Conservation (phyloP, 2,797 vertebrate genomes). For the Propithecus deckenii region DNA sequence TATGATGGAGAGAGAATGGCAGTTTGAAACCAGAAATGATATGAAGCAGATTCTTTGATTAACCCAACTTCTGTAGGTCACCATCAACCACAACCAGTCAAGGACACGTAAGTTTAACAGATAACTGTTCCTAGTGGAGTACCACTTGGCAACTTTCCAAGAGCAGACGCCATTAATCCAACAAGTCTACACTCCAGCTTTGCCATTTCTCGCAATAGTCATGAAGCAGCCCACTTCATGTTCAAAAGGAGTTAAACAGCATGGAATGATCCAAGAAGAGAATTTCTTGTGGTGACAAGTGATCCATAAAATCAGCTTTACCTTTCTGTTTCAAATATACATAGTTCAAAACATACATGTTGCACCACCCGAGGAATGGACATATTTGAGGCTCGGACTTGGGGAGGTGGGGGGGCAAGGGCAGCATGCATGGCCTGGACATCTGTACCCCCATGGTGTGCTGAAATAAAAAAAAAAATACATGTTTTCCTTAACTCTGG, state of each 20-base stretch:
- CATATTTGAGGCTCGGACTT: too few species aligned
- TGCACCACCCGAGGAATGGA: neutral
- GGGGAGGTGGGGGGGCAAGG: too few species aligned
- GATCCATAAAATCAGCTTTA: slow-evolving; percentile 41
- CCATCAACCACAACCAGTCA: neutral
- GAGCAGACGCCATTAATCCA: neutral
- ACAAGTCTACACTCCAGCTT: neutral
- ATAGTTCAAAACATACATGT: neutral
- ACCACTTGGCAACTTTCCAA: slow-evolving; percentile 29
- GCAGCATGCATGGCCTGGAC: too few species aligned
- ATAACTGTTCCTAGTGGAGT: neutral
- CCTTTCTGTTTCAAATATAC: slow-evolving; percentile 35
- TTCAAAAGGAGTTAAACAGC: slow-evolving; percentile 47
- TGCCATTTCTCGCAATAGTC: neutral
- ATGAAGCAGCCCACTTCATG: neutral
- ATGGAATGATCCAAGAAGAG: slow-evolving; percentile 1
- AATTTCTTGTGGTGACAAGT: slow-evolving; percentile 44
- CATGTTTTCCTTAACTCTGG: neutral
- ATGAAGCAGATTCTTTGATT: slow-evolving; percentile 31
- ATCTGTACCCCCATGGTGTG: too few species aligned
- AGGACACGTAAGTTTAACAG: slow-evolving; percentile 6
- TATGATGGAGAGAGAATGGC: slow-evolving; percentile 30
- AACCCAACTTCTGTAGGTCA: neutral
- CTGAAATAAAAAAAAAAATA: neutral
- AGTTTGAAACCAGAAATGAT: slow-evolving; percentile 48